phyloP scores from a whole-genome alignment of 2,888 invertebrate species.

The Orchesellides sinensis region DNA sequence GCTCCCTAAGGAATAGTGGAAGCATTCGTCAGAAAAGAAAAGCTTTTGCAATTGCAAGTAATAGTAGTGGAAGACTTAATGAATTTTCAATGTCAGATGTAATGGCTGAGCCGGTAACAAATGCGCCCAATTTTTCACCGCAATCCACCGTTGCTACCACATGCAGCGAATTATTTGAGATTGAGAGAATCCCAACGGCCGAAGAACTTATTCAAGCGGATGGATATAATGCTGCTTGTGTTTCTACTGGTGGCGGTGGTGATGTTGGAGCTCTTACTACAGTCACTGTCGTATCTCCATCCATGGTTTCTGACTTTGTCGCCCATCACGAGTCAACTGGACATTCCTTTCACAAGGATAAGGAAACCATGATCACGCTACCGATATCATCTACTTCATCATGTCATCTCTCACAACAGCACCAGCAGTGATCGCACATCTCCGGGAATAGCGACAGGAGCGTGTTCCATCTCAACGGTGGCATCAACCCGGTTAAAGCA shows the following conservation, averaged over 20 bases:
- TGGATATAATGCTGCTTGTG: background rate
- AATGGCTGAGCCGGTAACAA: constrained; percentile 64
- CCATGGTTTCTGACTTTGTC: constrained; percentile 34
- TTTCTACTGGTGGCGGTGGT: constrained; percentile 4
- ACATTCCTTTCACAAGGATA: constrained; percentile 49
- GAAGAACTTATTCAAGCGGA: constrained; percentile 57
- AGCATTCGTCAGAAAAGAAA: constrained; percentile 51
- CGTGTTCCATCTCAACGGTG: too few species aligned
- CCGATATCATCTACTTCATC: constrained; percentile 33
- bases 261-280: background rate
- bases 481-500: background rate
- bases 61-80: constrained; percentile 56
- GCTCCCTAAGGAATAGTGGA: constrained; percentile 31
- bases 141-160: constrained; percentile 39
- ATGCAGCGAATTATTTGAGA: constrained; percentile 47
- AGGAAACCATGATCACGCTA: constrained; percentile 27
- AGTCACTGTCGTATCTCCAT: constrained; percentile 13
- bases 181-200: constrained; percentile 58
- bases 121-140: constrained; percentile 67
- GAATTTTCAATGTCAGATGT: constrained; percentile 66
- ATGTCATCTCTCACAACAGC: constrained; percentile 50
- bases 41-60: constrained; percentile 43
- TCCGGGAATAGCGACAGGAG: constrained; percentile 11
- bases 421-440: constrained; percentile 37
- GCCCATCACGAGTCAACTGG: constrained; percentile 48